Percentiles rank a stretch among this genome's conserved stretches.
phyloP scores from a whole-genome alignment of 2,888 invertebrate genomes.

The Augiades crinisus region DNA sequence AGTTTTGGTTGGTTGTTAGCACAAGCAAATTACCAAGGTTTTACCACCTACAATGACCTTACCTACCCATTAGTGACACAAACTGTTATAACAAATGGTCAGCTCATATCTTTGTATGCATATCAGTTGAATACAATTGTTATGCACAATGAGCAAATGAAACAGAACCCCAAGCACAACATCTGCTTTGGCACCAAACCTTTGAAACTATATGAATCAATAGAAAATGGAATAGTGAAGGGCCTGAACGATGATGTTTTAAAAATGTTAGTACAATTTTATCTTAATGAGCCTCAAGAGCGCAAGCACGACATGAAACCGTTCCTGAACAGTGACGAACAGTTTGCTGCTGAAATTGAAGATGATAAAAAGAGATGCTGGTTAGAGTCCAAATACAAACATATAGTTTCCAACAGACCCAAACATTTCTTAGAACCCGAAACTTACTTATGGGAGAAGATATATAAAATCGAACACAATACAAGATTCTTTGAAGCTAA shows the following conservation, averaged over 20 bases:
- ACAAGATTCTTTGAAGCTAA: conserved; percentile 86
- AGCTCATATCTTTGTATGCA: conserved; percentile 90
- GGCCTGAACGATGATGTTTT: conserved; percentile 92
- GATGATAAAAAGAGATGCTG: conserved; percentile 86
- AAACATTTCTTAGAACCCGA: conserved; percentile 84
- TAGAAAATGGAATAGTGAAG: conserved; percentile 86
- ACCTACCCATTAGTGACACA: conserved; percentile 96
- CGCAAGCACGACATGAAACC: conserved; percentile 86
- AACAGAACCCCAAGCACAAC: conserved; percentile 87
- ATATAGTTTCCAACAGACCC: conserved; percentile 85
- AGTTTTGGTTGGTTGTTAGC: conserved; percentile 91
- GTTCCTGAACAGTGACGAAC: conserved; percentile 82
- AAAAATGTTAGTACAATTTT: conserved; percentile 86
- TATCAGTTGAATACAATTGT: conserved; percentile 95
- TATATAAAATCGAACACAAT: conserved; percentile 88
- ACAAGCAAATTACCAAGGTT: conserved; percentile 92
- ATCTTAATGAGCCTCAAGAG: conserved; percentile 85
- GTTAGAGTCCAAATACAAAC: conserved; percentile 86
- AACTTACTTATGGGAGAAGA: conserved; percentile 90
- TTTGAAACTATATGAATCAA: conserved; percentile 86
- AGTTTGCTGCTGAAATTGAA: conserved; percentile 84
- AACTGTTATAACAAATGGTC: conserved; percentile 93
- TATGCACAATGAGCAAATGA: conserved; percentile 83
- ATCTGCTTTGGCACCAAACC: conserved; percentile 89
- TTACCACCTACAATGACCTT: conserved; percentile 93